Percentiles rank a stretch among this genome's conserved stretches.
Conservation (phyloP, 2,888 invertebrate species). For the Drosophila stalkeri region DNA sequence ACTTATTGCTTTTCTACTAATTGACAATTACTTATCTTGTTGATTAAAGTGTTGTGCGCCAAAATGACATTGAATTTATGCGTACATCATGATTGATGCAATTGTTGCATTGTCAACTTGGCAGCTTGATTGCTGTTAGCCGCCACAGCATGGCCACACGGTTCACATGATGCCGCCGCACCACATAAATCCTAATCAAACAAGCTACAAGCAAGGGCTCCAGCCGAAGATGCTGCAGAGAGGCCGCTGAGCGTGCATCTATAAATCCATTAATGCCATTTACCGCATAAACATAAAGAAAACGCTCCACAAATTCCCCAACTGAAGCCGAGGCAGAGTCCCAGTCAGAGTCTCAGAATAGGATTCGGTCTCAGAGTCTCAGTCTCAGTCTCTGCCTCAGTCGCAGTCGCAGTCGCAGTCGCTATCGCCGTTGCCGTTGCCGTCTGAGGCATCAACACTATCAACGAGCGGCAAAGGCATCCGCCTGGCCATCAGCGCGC, state of each 20-base stretch:
- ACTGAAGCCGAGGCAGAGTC: background rate
- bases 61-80: background rate
- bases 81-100: conserved; percentile 56
- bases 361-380: background rate
- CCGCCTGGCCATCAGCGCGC: conserved; percentile 36
- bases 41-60: no score
- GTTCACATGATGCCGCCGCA: conserved; percentile 48
- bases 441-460: conserved; percentile 35
- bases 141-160: conserved; percentile 4
- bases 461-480: conserved; percentile 16
- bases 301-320: conserved; percentile 48
- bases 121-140: conserved; percentile 5
- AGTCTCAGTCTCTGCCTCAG: background rate
- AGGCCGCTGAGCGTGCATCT: conserved; percentile 58
- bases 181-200: conserved; percentile 77
- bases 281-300: conserved; percentile 78
- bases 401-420: background rate
- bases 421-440: background rate
- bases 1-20: background rate
- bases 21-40: background rate
- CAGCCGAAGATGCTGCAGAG: conserved; percentile 12
- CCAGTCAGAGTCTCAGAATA: background rate
- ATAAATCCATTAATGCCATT: conserved; percentile 80
- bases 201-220: conserved; percentile 45
- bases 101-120: conserved; percentile 9